Evolutionary conservation across 2,797 vertebrate genomes (phyloP).

Genomic region (Mastacembelus armatus): DNA sequence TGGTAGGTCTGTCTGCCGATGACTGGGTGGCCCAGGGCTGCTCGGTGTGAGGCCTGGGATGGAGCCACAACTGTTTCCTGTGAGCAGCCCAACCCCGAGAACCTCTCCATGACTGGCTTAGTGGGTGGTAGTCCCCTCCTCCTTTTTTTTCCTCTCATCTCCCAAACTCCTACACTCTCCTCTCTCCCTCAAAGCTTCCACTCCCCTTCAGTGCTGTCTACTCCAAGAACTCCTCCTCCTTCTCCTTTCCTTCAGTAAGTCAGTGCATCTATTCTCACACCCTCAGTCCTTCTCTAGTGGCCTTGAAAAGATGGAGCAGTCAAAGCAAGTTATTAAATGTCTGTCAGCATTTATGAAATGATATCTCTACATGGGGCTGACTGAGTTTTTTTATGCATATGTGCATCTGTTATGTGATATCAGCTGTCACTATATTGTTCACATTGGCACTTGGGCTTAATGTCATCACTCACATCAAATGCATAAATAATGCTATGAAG

Average conservation of each 20-base stretch:
- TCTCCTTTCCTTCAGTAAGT: conserved; percentile 31
- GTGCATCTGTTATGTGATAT: conserved; percentile 4
- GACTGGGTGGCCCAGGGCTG: conserved; percentile 85
- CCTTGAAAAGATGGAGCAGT: conserved; percentile 12
- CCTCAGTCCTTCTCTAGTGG: conserved; percentile 37
- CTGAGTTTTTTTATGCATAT: neutral
- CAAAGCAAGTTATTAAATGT: neutral
- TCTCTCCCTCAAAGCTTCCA: conserved; percentile 43
- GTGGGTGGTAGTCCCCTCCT: conserved; percentile 87
- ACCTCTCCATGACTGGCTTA: conserved; percentile 79
- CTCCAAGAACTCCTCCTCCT: conserved; percentile 35
- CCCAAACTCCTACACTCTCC: conserved; percentile 58
- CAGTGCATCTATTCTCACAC: conserved; percentile 61
- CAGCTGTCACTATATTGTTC: neutral
- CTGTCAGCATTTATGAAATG: neutral
- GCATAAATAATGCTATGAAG: too few relatives aligned
- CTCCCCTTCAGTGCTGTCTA: conserved; percentile 39
- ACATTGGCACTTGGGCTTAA: too few relatives aligned
- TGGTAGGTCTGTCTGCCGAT: conserved; percentile 80
- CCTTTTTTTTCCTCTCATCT: conserved; percentile 60
- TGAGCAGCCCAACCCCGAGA: conserved; percentile 81
- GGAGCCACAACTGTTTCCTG: conserved; percentile 87
- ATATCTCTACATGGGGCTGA: conserved; percentile 1
- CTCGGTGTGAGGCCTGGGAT: conserved; percentile 87
- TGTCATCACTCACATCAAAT: too few relatives aligned